These are phyloP conservation scores for Promerops cafer DNA, from an alignment of 2,113 vertebrate genomes.

Conservation along the genomic window DNA sequence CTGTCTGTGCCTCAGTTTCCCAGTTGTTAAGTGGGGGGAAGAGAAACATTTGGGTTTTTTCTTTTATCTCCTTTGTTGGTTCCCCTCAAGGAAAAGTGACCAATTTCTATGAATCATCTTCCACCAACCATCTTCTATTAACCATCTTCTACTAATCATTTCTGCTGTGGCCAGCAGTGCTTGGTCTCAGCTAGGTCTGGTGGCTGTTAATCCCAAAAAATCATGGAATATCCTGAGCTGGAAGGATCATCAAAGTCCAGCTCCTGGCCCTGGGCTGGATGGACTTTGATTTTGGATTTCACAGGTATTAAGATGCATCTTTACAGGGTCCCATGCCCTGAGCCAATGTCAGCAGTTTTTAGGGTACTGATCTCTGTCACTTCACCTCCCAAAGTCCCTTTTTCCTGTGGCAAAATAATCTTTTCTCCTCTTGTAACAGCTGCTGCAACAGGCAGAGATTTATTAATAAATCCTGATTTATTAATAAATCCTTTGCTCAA, in stretches of 20 bases:
- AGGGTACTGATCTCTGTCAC: not conserved
- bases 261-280: not conserved
- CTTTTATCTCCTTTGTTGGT: not conserved
- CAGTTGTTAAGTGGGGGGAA: accelerated
- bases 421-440: not conserved
- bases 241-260: not conserved
- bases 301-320: not conserved
- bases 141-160: not conserved
- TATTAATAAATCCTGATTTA: too few species aligned
- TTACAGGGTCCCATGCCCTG: not conserved
- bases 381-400: not conserved
- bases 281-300: not conserved
- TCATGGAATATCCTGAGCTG: not conserved
- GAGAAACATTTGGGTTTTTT: not conserved
- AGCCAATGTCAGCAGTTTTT: not conserved
- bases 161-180: not conserved
- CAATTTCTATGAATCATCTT: not conserved
- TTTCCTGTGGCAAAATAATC: not conserved
- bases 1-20: not conserved
- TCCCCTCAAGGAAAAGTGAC: not conserved
- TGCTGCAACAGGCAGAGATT: not conserved
- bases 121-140: not conserved
- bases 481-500: too few species aligned
- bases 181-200: not conserved
- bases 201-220: not conserved